Evolutionary conservation across 2,113 vertebrate genomes (phyloP), one percentile per base, ranked within the genome.

Genomic region (Ursus arctos): DNA sequence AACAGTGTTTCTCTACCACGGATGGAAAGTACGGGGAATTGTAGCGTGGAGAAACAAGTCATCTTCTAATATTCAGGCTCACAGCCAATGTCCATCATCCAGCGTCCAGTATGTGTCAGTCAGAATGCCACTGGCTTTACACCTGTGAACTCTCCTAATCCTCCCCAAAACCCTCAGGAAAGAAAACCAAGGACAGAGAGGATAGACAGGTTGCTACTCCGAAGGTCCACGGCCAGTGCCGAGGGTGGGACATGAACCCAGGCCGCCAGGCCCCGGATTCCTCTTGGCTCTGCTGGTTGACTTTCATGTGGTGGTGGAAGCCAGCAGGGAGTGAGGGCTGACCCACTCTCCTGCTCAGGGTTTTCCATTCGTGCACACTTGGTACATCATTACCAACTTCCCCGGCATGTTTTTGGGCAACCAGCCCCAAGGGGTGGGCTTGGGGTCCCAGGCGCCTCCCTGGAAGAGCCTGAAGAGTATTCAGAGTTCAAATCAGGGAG

Each of bases 21-120:
- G 4, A n/a, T 5, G 21, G 77, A 31, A 61, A 49, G 33, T 9
- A 4, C 2, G 1, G 22, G 26, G 43, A 40, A 15, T 81, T 51
- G 51, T 2, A 28, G 65, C 4, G 26, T 36, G 13, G 13, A 77
- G 22, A 69, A 69, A 26, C 18, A 43, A 81, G 22, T 13, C 24
- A 47, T 28, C 28, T 4, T 28, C 72, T 76, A 40, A 65, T 9
- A 80, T 18, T 65, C 76, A 55, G 40, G 69, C 53, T 71, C 11
- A 26, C 28, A 16, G 40, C 4, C 9, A 24, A 53, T 7, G 0
- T n/a, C 53, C 51, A 16, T 28, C 74, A 24, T 1, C 1, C 3
- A 8, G 11, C 0, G 0, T 31, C 61, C 36, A 13, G 10, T 4
- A 10, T 55, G 9, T 19, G 7, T 53, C 57, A 33, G 57, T 51